Base-by-base conservation (phyloP, 2,113 vertebrate species). In the Lycocorax pyrrhopterus region DNA sequence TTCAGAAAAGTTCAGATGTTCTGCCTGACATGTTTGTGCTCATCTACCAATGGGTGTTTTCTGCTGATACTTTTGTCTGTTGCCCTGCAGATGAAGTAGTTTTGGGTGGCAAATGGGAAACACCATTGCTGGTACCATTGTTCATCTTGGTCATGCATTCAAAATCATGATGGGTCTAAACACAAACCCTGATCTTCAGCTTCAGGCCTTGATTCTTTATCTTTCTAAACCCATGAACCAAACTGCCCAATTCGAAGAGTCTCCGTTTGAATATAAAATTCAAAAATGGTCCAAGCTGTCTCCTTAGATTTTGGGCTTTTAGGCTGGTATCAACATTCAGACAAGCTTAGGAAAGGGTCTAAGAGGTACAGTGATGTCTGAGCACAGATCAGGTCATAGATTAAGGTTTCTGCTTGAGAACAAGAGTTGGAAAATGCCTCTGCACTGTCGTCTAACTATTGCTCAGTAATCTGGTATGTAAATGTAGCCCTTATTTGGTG, bases 1-100 rank as follows among this genome's bases (percentile, higher is more conserved):
- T 96, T 93, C 93, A 80, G 85, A 95, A 75, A 95, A 94, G 82
- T 93, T 84, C 77, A 91, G 89, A 90, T 35, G 52, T 92, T 90
- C 84, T 16, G 2, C 46, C 60, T 95, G 96, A 88, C 6, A 12
- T 37, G 12, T 79, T 69, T 96, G 75, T 84, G 44, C 58, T 67
- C 87, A 58, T 89, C 46, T 80, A 17, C 74, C 74, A 30, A 13
- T 12, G 83, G 29, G 16, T 72, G 62, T 76, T 97, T 92, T 94
- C 94, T 95, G 76, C 80, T 83, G 84, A 79, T 69, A 73, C n/a
- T 89, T 77, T 84, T 81, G 30, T 74, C 59, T 4, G 1, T 39
- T 7, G 7, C 58, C 72, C 82, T 95, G 84, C 81, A 89, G 90
- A 89, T 93, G 17, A 35, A 94, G 81, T 41, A 80, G 66, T 69